Evolutionary conservation across 2,797 vertebrate species (phyloP).

Genomic region (Gambusia yucatana): DNA sequence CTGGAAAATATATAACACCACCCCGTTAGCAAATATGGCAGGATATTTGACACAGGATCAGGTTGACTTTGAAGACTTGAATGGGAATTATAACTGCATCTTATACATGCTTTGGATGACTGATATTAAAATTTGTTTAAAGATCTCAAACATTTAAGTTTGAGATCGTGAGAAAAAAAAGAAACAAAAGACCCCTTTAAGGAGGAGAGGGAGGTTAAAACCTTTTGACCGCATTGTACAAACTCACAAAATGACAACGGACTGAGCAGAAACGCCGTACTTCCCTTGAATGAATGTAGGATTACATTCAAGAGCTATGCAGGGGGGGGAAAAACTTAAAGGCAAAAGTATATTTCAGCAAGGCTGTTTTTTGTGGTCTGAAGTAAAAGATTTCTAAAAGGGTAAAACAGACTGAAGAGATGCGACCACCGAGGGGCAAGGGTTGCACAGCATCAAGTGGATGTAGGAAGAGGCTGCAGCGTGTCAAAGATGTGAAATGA

Average conservation of each 20-base stretch:
- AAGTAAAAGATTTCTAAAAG: conserved; percentile 1
- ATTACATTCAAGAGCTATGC: not conserved
- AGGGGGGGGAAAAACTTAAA: not conserved
- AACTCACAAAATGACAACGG: not conserved
- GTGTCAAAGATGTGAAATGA: conserved; percentile 3
- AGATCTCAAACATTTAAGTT: not conserved
- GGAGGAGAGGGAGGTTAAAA: not conserved
- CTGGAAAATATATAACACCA: not conserved
- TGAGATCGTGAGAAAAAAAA: not conserved
- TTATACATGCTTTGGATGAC: not conserved
- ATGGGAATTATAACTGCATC: not conserved
- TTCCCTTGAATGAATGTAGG: not conserved
- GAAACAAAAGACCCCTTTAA: not conserved
- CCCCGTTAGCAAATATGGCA: not conserved
- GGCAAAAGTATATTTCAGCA: not conserved
- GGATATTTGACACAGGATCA: not conserved
- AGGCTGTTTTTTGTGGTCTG: not conserved
- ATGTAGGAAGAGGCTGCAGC: not conserved
- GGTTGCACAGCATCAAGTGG: not conserved
- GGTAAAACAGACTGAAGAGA: not conserved
- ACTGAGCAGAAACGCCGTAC: not conserved
- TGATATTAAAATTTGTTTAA: not conserved
- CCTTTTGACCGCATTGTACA: not conserved
- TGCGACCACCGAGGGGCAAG: not conserved
- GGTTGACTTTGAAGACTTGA: not conserved